Base-by-base conservation (phyloP, 2,113 vertebrate species). In the Turnix velox region DNA sequence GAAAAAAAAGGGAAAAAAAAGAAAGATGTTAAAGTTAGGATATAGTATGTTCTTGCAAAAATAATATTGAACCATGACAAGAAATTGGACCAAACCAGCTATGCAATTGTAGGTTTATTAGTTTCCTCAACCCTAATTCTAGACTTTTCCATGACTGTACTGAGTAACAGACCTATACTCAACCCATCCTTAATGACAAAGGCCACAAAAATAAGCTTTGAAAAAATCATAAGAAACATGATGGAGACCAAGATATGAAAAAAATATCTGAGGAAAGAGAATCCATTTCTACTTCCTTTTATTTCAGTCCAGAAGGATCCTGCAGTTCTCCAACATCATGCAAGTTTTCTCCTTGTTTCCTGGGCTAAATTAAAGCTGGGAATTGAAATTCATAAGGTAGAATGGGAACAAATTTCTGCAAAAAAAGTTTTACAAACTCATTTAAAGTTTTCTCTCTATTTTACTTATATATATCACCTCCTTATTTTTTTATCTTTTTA, bases 31-130 rank as follows among this genome's bases (percentile, higher is more conserved):
- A 59, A 42, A 76, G 67, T 54, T 58, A 65, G 5, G 39, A 55
- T 1, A 39, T 39, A 12, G 25, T 22, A 46, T n/a, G 11, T 17
- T 37, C 25, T 37, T 35, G 33, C 35, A n/a, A 14, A 18, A 6
- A 35, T n/a, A 40, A 18, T 3, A 28, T 2, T 37, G 8, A 54
- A 23, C 28, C 3, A 19, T 22, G 12, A 62, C 5, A n/a, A n/a
- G 16, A 10, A 59, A 2, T 24, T 9, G 40, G 15, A 45, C 1
- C 79, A 54, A 61, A n/a, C 68, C 4, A 43, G 40, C 7, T 15
- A 30, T 0, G 0, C 5, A 58, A 37, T 81, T 55, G 10, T n/a
- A 23, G 2, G 9, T 37, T 69, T 2, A 1, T 40, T 61, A 43
- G 0, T 51, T 69, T 61, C 10, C 22, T 7, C 6, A 15, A 33